These are phyloP conservation scores for Monarcha castaneiventris DNA, from an alignment of 2,113 vertebrate genomes.

Conservation along the genomic window DNA sequence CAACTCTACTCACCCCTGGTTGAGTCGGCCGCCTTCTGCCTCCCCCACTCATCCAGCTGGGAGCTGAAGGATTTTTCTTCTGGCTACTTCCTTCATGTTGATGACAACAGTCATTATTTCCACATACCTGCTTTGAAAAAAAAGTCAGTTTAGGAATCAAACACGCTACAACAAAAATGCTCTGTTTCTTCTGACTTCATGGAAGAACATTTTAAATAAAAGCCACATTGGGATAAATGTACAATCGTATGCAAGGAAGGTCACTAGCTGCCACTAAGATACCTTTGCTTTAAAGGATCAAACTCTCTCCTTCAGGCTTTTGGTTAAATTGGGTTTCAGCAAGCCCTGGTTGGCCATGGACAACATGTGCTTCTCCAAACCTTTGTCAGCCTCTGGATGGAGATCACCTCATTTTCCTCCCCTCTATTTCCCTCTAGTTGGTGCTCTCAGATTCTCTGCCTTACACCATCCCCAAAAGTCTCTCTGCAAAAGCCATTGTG, in stretches of 20 bases:
- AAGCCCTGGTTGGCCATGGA: background rate
- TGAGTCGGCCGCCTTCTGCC: background rate
- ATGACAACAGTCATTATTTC: conserved; percentile 23
- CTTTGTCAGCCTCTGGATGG: background rate
- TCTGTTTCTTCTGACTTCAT: background rate
- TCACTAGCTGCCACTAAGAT: background rate
- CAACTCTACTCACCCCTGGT: conserved; percentile 42
- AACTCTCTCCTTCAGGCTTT: background rate
- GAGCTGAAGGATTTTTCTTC: background rate
- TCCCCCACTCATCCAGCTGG: background rate
- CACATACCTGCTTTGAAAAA: conserved; percentile 7
- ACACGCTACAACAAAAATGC: background rate
- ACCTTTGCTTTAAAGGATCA: background rate
- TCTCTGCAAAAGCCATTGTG: background rate
- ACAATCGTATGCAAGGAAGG: background rate
- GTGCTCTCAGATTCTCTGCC: background rate
- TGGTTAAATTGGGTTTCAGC: background rate
- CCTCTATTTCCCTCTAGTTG: background rate
- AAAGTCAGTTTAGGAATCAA: background rate
- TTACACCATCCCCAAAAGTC: background rate
- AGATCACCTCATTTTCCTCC: background rate
- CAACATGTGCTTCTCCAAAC: background rate
- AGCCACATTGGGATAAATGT: background rate
- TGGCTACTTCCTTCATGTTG: background rate
- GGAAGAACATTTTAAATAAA: background rate